Evolutionary conservation across 64 coral and sea anemone genomes (phyloP).

Genomic region (Astreopora myriophthalma): DNA sequence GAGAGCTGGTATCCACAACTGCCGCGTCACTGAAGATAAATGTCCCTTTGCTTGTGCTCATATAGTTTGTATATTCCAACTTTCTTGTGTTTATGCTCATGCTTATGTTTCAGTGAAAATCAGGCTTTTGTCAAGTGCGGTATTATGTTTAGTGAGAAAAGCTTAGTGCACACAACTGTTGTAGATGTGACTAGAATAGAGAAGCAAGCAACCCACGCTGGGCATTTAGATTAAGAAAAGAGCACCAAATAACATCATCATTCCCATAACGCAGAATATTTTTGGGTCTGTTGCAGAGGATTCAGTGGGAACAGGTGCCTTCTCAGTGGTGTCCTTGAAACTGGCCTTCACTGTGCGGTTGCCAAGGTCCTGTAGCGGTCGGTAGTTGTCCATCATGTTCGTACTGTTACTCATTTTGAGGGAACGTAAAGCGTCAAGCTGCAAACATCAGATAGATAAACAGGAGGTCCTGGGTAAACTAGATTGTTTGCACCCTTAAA

Average conservation of each 20-base stretch:
- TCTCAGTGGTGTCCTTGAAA: neutral
- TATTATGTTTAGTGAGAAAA: neutral
- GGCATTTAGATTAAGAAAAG: neutral
- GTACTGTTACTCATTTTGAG: constrained; percentile 5
- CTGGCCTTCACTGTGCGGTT: neutral
- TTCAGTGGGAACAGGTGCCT: neutral
- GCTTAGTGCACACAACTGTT: neutral
- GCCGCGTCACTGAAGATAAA: too few relatives aligned
- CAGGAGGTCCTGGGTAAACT: neutral
- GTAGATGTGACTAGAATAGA: too few relatives aligned
- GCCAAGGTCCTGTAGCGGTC: constrained; percentile 1
- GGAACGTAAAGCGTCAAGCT: constrained; percentile 48
- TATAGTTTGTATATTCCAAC: too few relatives aligned
- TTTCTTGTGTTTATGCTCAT: too few relatives aligned
- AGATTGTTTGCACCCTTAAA: too few relatives aligned
- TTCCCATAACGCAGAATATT: neutral
- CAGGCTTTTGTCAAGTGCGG: too few relatives aligned
- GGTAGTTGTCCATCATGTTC: neutral
- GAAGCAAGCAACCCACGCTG: neutral
- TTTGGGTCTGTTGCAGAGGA: neutral
- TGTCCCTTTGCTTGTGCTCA: too few relatives aligned
- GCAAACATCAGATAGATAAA: neutral
- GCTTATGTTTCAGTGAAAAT: too few relatives aligned
- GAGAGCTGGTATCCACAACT: too few relatives aligned
- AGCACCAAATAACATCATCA: neutral